phyloP scores from a whole-genome alignment of 1,140 invertebrate genomes.

The Lasioglossum baleicum region DNA sequence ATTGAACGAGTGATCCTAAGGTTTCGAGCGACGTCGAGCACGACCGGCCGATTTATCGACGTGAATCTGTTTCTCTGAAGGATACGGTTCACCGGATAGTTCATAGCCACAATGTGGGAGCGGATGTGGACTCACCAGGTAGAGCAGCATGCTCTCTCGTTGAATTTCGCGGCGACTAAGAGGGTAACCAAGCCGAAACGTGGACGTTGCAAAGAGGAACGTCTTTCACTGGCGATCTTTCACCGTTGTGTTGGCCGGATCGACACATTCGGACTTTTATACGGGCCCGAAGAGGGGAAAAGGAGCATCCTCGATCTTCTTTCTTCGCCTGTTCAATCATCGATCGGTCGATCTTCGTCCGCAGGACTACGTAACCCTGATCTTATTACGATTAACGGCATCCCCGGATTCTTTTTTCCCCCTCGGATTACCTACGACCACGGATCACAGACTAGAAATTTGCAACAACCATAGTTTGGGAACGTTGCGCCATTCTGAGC shows the following conservation, averaged over 20 bases:
- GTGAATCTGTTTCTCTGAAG: background rate
- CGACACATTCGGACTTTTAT: conserved; percentile 68
- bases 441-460: conserved; percentile 14
- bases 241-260: conserved; percentile 62
- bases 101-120: background rate
- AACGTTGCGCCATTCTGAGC: background rate
- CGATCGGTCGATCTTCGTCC: conserved; percentile 36
- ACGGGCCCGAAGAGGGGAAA: conserved; percentile 43
- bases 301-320: conserved; percentile 47
- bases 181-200: conserved; percentile 42
- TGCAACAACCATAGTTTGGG: background rate
- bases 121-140: conserved; percentile 60
- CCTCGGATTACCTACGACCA: background rate
- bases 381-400: conserved; percentile 39
- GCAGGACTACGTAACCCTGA: conserved; percentile 39
- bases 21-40: background rate
- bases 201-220: conserved; percentile 50
- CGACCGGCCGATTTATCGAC: background rate
- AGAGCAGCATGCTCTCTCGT: conserved; percentile 58
- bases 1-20: background rate
- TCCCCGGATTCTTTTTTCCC: background rate
- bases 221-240: conserved; percentile 64
- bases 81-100: background rate
- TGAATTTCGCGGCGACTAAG: conserved; percentile 29
- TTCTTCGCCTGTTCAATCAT: conserved; percentile 29